Percentiles rank a stretch among this genome's conserved stretches.
phyloP scores from a whole-genome alignment of 2,113 vertebrate species.

The Pseudopodoces humilis region DNA sequence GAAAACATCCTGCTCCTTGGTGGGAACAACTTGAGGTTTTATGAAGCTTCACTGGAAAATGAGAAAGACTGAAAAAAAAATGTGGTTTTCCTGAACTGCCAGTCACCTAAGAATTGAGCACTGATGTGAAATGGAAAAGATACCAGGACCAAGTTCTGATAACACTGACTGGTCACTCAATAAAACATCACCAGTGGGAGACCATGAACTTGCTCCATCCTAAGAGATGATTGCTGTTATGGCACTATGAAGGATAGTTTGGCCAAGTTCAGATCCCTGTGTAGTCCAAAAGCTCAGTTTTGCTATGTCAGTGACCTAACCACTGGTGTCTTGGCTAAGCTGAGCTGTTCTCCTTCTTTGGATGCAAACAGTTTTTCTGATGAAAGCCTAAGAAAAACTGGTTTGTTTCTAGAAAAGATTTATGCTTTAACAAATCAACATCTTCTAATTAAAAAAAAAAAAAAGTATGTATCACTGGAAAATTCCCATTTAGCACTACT shows the following conservation, averaged over 20 bases:
- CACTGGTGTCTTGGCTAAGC: neutral
- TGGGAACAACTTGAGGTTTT: neutral
- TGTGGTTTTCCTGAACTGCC: neutral
- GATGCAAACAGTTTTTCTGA: slow-evolving; percentile 6
- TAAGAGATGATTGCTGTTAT: neutral
- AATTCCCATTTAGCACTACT: slow-evolving; percentile 46
- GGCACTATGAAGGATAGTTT: neutral
- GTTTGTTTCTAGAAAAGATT: slow-evolving; percentile 37
- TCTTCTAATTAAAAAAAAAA: slow-evolving; percentile 17
- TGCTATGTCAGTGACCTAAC: neutral
- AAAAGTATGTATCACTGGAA: slow-evolving; percentile 27
- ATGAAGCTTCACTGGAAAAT: neutral
- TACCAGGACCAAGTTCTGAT: neutral
- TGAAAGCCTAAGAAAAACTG: slow-evolving; percentile 32
- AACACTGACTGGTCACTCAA: neutral
- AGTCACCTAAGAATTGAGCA: neutral
- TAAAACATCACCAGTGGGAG: neutral
- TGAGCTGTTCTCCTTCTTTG: slow-evolving; percentile 20
- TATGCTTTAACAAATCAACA: slow-evolving; percentile 43
- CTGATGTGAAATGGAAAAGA: neutral
- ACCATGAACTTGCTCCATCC: neutral
- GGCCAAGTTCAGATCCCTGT: neutral
- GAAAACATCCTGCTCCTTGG: neutral
- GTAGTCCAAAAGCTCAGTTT: neutral
- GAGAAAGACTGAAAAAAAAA: neutral